Evolutionary conservation across 2,113 vertebrate genomes (phyloP).

Genomic region (Ahaetulla prasina): DNA sequence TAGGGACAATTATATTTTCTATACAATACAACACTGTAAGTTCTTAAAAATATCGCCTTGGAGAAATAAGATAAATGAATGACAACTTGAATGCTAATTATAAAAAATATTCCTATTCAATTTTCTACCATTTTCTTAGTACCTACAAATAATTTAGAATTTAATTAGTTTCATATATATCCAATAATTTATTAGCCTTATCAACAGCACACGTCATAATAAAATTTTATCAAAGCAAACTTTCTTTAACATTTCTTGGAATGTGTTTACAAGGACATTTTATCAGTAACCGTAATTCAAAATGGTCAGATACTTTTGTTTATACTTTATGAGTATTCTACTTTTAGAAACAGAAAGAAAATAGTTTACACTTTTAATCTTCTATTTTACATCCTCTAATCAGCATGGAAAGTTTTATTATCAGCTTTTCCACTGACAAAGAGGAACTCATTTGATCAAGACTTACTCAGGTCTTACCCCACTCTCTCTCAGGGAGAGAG

Average conservation of each 20-base stretch:
- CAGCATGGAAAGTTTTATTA: not conserved
- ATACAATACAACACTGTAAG: not conserved
- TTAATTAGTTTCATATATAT: not conserved
- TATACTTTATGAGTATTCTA: not conserved
- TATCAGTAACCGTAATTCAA: not conserved
- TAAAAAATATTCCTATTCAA: not conserved
- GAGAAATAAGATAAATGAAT: not conserved
- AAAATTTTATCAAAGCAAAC: not conserved
- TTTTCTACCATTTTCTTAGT: not conserved
- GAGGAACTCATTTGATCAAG: not conserved
- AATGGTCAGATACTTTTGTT: not conserved
- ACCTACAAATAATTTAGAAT: not conserved
- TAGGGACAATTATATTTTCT: not conserved
- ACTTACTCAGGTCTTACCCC: not conserved
- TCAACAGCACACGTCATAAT: not conserved
- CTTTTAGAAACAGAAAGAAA: not conserved
- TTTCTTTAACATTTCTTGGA: not conserved
- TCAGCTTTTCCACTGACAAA: not conserved
- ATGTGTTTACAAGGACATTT: not conserved
- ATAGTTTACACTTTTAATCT: not conserved
- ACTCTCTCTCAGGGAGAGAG: not conserved
- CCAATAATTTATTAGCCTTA: not conserved
- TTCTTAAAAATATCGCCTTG: not conserved
- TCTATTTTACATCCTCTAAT: not conserved
- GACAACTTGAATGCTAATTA: not conserved